phyloP scores from a whole-genome alignment of 2,113 vertebrate genomes.

The Phyllostomus hastatus region DNA sequence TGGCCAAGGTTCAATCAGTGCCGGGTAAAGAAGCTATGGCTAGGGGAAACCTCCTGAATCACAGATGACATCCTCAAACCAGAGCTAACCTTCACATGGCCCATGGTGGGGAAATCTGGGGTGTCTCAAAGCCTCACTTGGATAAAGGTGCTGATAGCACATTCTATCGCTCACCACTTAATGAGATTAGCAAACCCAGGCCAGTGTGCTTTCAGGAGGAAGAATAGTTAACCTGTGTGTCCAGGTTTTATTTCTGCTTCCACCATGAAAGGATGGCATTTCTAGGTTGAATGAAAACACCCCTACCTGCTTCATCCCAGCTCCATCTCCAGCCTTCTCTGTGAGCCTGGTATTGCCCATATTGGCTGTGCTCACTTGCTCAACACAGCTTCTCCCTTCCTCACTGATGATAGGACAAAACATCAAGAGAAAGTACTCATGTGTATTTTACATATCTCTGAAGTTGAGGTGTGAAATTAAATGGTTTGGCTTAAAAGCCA shows the following conservation, averaged over 20 bases:
- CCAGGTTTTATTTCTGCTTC: not conserved
- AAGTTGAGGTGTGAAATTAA: not conserved
- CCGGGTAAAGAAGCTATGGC: not conserved
- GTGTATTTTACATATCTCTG: not conserved
- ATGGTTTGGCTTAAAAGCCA: not conserved
- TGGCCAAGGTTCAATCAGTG: not conserved
- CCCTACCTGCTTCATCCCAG: not conserved
- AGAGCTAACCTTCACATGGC: not conserved
- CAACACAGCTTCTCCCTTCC: not conserved
- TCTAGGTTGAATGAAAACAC: not conserved
- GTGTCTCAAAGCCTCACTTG: not conserved
- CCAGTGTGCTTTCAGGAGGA: not conserved
- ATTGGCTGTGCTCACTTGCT: not conserved
- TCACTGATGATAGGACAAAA: not conserved
- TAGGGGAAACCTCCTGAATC: not conserved
- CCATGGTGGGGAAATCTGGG: not conserved
- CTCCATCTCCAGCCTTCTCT: no score
- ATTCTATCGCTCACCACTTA: not conserved
- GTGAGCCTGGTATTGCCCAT: not conserved
- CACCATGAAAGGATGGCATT: not conserved
- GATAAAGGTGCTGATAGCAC: not conserved
- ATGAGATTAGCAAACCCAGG: not conserved
- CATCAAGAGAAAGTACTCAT: not conserved
- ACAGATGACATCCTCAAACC: not conserved
- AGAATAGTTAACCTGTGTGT: not conserved